Evolutionary conservation across 2,888 invertebrate species (phyloP).

Genomic region (Nasonia oneida): DNA sequence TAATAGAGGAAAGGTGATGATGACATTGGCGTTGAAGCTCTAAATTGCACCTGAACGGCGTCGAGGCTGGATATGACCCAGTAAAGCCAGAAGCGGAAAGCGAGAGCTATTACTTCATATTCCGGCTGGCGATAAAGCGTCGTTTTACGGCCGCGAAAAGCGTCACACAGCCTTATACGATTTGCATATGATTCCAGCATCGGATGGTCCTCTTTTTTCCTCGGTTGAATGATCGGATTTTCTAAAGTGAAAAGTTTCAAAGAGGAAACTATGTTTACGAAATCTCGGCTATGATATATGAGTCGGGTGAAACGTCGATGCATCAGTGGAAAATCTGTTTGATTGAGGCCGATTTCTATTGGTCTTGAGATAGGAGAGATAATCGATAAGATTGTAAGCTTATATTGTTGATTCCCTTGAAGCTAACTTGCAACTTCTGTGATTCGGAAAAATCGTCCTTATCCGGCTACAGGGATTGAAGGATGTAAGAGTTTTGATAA

Average conservation of each 20-base stretch:
- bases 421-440: not conserved
- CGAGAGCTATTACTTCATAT: conserved; percentile 16
- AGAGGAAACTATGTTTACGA: not conserved
- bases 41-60: not conserved
- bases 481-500: not conserved
- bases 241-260: not conserved
- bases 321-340: not conserved
- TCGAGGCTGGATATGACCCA: not conserved
- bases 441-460: not conserved
- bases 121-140: not conserved
- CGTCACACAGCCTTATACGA: not conserved
- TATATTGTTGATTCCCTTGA: not conserved
- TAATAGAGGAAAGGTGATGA: too few relatives aligned
- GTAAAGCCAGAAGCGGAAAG: not conserved
- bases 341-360: not conserved
- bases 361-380: not conserved
- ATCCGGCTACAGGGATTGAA: conserved; percentile 2
- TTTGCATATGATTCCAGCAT: not conserved
- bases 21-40: too few relatives aligned
- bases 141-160: not conserved
- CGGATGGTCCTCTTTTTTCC: not conserved
- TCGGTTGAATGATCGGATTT: not conserved
- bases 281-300: not conserved
- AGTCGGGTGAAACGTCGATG: not conserved
- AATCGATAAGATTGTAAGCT: not conserved